Conservation (phyloP, 2,888 invertebrate genomes). For the Yponomeuta evonymella region DNA sequence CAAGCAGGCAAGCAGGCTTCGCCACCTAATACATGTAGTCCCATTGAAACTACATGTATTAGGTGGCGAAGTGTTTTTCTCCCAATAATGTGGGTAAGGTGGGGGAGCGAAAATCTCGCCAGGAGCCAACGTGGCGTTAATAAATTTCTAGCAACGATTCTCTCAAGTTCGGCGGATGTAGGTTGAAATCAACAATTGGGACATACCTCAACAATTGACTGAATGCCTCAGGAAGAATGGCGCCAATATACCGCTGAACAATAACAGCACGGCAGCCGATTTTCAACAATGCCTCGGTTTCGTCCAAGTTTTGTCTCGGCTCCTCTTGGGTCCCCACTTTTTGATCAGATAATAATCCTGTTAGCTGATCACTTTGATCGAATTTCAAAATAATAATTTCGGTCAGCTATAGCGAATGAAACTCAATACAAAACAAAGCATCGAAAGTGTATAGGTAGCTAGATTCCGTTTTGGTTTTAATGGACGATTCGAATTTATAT, state of each 20-base stretch:
- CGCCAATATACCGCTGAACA: constrained; percentile 7
- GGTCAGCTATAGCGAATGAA: neutral
- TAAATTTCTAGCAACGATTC: constrained; percentile 45
- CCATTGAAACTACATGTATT: neutral
- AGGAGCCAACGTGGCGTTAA: constrained; percentile 30
- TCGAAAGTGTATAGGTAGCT: neutral
- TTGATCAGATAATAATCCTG: constrained; percentile 2
- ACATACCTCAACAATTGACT: constrained; percentile 31
- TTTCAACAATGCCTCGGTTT: neutral
- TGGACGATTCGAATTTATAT: neutral
- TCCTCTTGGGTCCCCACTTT: neutral
- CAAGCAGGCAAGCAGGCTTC: no score
- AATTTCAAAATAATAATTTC: neutral
- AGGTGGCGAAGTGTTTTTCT: constrained; percentile 10
- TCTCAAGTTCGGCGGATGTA: constrained; percentile 27
- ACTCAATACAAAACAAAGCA: neutral
- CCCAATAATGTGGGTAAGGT: neutral
- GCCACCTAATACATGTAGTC: no score
- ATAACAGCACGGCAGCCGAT: neutral
- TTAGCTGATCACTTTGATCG: neutral
- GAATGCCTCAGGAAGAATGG: constrained; percentile 27
- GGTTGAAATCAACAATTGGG: constrained; percentile 38
- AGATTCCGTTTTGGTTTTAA: neutral
- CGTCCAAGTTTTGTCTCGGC: neutral
- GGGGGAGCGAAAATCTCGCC: neutral